phyloP scores from a whole-genome alignment of 2,113 vertebrate genomes.

The Protobothrops flavoviridis region DNA sequence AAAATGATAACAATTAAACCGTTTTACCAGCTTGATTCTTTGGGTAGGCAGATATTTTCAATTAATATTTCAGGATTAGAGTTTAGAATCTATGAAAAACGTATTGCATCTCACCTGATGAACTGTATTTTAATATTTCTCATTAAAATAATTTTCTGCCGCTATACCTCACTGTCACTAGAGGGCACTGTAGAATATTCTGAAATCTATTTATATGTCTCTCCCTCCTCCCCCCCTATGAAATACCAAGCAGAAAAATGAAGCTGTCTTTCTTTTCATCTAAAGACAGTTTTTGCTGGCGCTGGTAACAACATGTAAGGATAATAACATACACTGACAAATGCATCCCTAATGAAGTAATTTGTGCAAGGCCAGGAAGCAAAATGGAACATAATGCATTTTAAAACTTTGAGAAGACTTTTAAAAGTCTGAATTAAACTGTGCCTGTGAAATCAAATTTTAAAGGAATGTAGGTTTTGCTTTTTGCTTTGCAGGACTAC shows the following conservation, averaged over 20 bases:
- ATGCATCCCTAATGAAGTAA: constrained; percentile 13
- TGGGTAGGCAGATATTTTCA: not conserved
- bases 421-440: not conserved
- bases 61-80: constrained; percentile 12
- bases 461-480: not conserved
- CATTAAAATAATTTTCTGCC: not conserved
- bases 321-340: constrained; percentile 5
- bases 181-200: not conserved
- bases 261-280: not conserved
- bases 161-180: constrained; percentile 9
- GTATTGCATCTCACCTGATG: not conserved
- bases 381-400: not conserved
- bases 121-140: not conserved
- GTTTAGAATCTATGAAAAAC: not conserved
- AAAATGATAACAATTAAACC: not conserved
- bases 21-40: accelerated
- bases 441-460: not conserved
- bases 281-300: not conserved
- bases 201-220: not conserved
- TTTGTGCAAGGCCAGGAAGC: constrained; percentile 10
- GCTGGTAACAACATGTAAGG: constrained; percentile 4
- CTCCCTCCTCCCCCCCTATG: not conserved
- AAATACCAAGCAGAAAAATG: constrained; percentile 1
- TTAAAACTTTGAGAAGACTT: constrained; percentile 7
- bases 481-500: not conserved